These are phyloP conservation scores for Drosophila rhopaloa DNA, from an alignment of 1,140 invertebrate species.

Conservation along the genomic window DNA sequence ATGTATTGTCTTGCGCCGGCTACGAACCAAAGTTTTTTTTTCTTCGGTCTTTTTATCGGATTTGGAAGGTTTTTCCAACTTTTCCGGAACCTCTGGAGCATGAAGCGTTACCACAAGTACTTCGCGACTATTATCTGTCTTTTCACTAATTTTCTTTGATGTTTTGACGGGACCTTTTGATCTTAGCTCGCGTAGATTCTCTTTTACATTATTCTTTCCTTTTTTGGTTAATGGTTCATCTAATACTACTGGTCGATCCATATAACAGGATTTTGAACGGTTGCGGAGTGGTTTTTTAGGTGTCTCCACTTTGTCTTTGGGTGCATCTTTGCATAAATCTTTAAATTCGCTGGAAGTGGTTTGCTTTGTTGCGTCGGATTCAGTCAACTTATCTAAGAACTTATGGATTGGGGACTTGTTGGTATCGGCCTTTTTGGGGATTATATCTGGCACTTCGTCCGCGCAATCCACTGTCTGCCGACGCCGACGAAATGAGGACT, in stretches of 20 bases:
- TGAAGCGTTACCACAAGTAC: background rate
- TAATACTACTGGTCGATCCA: background rate
- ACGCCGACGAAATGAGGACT: background rate
- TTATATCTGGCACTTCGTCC: background rate
- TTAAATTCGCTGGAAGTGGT: background rate
- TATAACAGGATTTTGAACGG: conserved; percentile 30
- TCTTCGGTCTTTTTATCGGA: background rate
- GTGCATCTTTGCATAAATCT: background rate
- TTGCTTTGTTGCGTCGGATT: no score
- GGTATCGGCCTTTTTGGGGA: background rate
- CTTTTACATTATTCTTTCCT: no score
- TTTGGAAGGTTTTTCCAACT: background rate
- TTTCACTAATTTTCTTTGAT: background rate
- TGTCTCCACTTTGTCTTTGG: background rate
- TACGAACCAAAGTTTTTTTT: background rate
- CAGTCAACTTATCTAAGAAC: background rate
- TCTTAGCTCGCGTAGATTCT: no score
- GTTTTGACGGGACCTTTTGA: no score
- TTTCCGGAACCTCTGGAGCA: background rate
- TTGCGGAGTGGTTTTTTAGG: conserved; percentile 8
- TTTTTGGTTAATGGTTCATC: background rate
- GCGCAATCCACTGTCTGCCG: background rate
- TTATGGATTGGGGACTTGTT: background rate
- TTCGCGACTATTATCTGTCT: background rate
- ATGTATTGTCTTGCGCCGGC: background rate